phyloP scores from a whole-genome alignment of 2,113 vertebrate genomes.

The Conger conger region DNA sequence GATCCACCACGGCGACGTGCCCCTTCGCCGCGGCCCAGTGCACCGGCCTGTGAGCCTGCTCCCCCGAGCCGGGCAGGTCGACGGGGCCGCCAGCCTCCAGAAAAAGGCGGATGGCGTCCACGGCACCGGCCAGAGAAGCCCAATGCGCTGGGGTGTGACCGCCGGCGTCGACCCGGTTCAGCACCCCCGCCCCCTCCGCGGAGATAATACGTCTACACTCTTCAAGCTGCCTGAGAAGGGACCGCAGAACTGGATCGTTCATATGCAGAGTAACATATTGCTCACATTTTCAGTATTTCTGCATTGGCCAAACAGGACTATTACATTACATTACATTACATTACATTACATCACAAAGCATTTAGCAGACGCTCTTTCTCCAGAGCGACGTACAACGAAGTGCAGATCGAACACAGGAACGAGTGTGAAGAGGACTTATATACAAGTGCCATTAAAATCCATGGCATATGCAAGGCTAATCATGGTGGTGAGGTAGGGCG shows the following conservation, averaged over 20 bases:
- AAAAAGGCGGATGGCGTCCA: slow-evolving; percentile 17
- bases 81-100: slow-evolving; percentile 28
- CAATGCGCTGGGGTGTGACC: slow-evolving; percentile 19
- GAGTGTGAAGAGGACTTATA: no score
- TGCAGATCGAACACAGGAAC: no score
- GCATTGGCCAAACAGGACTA: not conserved
- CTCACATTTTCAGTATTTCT: not conserved
- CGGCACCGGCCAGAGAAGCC: slow-evolving; percentile 28
- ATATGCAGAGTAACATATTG: not conserved
- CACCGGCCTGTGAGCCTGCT: slow-evolving; percentile 34
- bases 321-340: no score
- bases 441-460: no score
- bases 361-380: no score
- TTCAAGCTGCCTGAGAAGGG: slow-evolving; percentile 18
- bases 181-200: not conserved
- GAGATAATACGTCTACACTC: slow-evolving; percentile 25
- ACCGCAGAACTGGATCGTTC: not conserved
- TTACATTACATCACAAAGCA: no score
- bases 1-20: slow-evolving; percentile 21
- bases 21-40: slow-evolving; percentile 41
- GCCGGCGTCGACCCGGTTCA: slow-evolving; percentile 21
- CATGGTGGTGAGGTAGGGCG: no score
- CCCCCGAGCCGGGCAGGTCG: slow-evolving; percentile 34
- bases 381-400: no score
- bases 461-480: no score